Conservation (phyloP, 2,797 vertebrate genomes). For the Echeneis naucrates region DNA sequence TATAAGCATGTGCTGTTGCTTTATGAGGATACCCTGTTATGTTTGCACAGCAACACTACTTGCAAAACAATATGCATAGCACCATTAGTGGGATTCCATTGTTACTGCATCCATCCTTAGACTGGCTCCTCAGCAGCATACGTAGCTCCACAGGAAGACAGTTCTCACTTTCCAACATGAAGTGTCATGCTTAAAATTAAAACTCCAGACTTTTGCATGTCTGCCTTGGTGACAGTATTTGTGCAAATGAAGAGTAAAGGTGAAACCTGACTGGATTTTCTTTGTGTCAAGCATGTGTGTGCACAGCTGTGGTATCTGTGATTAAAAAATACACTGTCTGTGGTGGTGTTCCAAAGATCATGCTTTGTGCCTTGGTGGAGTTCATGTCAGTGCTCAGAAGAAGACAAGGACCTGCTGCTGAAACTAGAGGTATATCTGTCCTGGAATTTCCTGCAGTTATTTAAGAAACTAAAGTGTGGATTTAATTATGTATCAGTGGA, state of each 20-base stretch:
- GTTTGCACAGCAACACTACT: no score
- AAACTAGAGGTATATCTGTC: neutral
- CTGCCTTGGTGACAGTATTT: neutral
- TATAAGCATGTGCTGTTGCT: no score
- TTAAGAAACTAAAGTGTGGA: neutral
- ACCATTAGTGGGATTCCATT: neutral
- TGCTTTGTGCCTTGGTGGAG: neutral
- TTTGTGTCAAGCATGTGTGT: neutral
- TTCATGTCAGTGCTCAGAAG: neutral
- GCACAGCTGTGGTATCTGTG: neutral
- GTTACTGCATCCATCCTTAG: neutral
- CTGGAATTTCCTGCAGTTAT: neutral
- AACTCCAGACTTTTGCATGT: neutral
- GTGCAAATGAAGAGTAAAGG: neutral
- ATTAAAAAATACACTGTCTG: neutral
- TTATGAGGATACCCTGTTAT: no score
- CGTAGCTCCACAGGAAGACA: neutral
- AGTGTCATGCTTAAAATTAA: slow-evolving; percentile 19
- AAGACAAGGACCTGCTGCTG: neutral
- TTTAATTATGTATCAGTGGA: neutral
- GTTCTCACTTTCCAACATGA: neutral
- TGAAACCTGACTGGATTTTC: neutral
- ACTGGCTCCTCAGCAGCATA: neutral
- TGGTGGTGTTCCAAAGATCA: neutral
- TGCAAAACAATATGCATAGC: no score